Conservation (phyloP, 2,113 vertebrate genomes). For the Dicentrarchus labrax region DNA sequence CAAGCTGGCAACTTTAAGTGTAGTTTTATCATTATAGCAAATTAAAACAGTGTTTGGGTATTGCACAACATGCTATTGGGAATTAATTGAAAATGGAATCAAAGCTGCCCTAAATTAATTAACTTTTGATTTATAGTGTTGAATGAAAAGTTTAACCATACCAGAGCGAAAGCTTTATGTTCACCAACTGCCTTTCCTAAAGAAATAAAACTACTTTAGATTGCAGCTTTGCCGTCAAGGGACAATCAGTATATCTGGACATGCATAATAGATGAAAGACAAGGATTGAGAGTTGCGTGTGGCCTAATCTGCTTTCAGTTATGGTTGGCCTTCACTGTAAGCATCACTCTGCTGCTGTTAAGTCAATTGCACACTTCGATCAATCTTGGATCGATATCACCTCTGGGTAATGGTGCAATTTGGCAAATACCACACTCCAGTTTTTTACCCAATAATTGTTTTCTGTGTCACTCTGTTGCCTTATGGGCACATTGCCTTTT, state of each 20-base stretch:
- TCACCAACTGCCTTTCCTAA: not conserved
- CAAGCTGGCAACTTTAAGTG: constrained; percentile 24
- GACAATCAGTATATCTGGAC: constrained; percentile 29
- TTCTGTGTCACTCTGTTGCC: not conserved
- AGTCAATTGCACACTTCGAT: constrained; percentile 58
- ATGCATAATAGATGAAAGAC: constrained; percentile 37
- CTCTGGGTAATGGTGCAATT: constrained; percentile 33
- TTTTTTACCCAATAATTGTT: not conserved
- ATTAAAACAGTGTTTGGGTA: not conserved
- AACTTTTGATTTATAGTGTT: constrained; percentile 14
- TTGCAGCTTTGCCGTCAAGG: not conserved
- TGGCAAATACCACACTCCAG: constrained; percentile 20
- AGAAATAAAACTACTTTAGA: not conserved
- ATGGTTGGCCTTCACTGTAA: constrained; percentile 37
- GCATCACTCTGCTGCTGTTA: constrained; percentile 55
- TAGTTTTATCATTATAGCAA: constrained; percentile 23
- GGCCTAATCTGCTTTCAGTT: constrained; percentile 29
- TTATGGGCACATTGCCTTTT: not conserved
- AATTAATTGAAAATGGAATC: constrained; percentile 11
- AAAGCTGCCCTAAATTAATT: constrained; percentile 5
- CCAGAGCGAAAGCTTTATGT: not conserved
- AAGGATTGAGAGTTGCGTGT: constrained; percentile 23
- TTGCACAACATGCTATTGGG: not conserved
- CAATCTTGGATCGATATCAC: constrained; percentile 57
- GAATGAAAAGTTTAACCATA: constrained; percentile 8